Percentiles rank a stretch among this genome's conserved stretches.
phyloP scores from a whole-genome alignment of 2,888 invertebrate genomes.

The Drosophila recens region DNA sequence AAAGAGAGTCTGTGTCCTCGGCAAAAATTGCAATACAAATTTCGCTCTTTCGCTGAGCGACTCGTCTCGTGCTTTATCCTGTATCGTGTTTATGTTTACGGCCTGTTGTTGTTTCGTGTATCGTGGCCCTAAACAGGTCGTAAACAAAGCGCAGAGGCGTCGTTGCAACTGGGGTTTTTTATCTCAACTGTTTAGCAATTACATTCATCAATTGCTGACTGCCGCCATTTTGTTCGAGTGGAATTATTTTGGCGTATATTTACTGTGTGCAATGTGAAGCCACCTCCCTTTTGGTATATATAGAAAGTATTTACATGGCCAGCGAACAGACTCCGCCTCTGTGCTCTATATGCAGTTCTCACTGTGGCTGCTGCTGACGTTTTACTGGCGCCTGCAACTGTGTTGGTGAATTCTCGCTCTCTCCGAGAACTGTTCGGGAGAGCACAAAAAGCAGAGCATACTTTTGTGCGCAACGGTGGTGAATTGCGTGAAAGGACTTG shows the following conservation, averaged over 20 bases:
- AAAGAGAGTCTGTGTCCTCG: slow-evolving; percentile 43
- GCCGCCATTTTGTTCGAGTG: slow-evolving; percentile 69
- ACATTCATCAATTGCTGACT: slow-evolving; percentile 21
- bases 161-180: slow-evolving; percentile 46
- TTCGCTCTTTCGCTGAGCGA: slow-evolving; percentile 66
- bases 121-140: slow-evolving; percentile 74
- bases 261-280: slow-evolving; percentile 26
- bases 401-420: slow-evolving; percentile 52
- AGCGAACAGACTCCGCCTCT: slow-evolving; percentile 80
- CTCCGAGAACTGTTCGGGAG: slow-evolving; percentile 53
- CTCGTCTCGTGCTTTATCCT: slow-evolving; percentile 45
- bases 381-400: slow-evolving; percentile 59
- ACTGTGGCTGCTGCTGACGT: slow-evolving; percentile 51
- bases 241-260: slow-evolving; percentile 19
- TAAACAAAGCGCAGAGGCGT: slow-evolving; percentile 84
- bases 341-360: slow-evolving; percentile 66
- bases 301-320: slow-evolving; percentile 55
- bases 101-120: slow-evolving; percentile 56
- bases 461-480: slow-evolving; percentile 59
- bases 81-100: slow-evolving; percentile 72
- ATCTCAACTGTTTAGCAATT: slow-evolving; percentile 25
- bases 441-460: slow-evolving; percentile 27
- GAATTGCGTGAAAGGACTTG: slow-evolving; percentile 25
- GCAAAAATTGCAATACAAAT: slow-evolving; percentile 80
- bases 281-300: slow-evolving; percentile 69